Conservation (phyloP, 2,113 vertebrate genomes). For the Chloroceryle aenea region DNA sequence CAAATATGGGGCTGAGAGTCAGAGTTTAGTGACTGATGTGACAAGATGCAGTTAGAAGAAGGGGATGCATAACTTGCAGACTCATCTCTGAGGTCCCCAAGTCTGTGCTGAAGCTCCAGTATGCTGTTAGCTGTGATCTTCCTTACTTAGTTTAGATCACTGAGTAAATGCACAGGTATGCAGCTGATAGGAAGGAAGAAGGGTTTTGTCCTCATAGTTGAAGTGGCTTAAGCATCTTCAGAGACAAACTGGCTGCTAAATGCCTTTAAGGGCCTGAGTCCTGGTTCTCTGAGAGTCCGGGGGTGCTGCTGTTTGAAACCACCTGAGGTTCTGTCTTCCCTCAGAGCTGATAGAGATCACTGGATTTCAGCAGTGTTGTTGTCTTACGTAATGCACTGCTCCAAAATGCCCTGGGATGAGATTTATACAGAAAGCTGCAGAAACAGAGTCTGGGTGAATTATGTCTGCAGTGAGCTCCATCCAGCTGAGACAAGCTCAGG, state of each 20-base stretch:
- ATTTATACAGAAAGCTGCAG: not conserved
- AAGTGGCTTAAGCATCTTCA: not conserved
- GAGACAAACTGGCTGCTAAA: not conserved
- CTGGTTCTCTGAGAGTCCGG: not conserved
- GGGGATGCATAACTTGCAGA: not conserved
- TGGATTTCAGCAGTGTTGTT: not conserved
- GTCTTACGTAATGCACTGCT: not conserved
- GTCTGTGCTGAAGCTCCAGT: not conserved
- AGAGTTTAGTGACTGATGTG: not conserved
- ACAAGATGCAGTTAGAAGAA: not conserved
- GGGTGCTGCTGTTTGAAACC: not conserved
- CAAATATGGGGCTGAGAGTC: not conserved
- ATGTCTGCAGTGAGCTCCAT: not conserved
- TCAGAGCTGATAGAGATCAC: not conserved
- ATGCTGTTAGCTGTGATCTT: not conserved
- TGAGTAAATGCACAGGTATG: not conserved
- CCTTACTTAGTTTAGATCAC: no score
- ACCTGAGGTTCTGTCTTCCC: not conserved
- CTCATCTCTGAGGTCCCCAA: not conserved
- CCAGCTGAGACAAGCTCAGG: not conserved
- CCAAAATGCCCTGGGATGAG: not conserved
- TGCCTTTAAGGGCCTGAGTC: not conserved
- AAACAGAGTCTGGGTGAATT: not conserved
- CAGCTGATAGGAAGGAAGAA: not conserved
- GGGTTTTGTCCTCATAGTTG: not conserved